Evolutionary conservation across 1,140 invertebrate genomes (phyloP).

Genomic region (Epicauta chinensis): DNA sequence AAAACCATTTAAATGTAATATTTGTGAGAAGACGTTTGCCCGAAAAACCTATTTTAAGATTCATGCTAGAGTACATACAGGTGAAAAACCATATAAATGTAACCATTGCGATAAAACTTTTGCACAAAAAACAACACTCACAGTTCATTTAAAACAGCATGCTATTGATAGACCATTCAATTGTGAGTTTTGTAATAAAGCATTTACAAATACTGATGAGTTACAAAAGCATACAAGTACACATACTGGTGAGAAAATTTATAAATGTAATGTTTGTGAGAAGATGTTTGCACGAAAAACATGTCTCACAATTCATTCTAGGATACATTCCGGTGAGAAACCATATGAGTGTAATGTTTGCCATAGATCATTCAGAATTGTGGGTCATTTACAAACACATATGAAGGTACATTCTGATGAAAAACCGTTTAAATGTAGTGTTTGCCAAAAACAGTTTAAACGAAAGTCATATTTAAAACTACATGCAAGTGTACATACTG

Average conservation of each 20-base stretch:
- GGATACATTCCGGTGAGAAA: not conserved
- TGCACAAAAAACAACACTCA: not conserved
- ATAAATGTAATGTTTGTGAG: not conserved
- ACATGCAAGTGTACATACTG: conserved; percentile 48
- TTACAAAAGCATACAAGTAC: not conserved
- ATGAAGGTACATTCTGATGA: no score
- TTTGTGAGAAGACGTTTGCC: no score
- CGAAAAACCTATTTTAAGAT: no score
- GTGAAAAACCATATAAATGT: no score
- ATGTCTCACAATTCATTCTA: not conserved
- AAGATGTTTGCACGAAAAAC: not conserved
- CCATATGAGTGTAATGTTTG: not conserved
- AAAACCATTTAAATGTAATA: no score
- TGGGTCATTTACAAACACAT: not conserved
- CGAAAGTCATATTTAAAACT: conserved; percentile 49
- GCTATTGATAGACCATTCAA: not conserved
- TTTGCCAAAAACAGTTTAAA: conserved; percentile 52
- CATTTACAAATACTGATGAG: not conserved
- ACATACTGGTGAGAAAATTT: not conserved
- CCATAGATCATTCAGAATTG: not conserved
- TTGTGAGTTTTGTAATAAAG: not conserved
- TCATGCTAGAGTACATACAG: no score
- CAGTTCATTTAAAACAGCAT: not conserved
- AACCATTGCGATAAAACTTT: not conserved
- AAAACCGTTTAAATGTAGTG: conserved; percentile 47